Base-by-base conservation (phyloP, 2,888 invertebrate genomes). In the Eristalinus sepulchralis region DNA sequence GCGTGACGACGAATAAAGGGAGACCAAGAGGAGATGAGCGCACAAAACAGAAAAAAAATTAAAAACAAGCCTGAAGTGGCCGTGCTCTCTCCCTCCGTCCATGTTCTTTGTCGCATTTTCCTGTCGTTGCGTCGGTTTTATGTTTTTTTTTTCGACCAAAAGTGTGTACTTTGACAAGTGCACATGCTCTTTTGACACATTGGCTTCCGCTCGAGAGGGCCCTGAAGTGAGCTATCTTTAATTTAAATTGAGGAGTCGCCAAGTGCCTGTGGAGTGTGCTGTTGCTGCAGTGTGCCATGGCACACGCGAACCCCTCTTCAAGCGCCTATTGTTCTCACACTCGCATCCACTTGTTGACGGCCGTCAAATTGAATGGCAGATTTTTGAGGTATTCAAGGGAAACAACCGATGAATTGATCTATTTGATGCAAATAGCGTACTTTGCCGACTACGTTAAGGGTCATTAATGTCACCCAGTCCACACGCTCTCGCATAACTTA, bases 181-280 rank as follows among this genome's bases (percentile, higher is more conserved):
- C 82, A 77, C 82, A 77, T 85, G 82, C 85, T 82, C 85, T 85
- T 85, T 85, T 85, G 77, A 85, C 85, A 82, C 82, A 82, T 67
- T 82, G 81, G 67, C 77, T 82, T 77, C 72, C 77, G 72, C 77
- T 39, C 33, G 57, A 82, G 82, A 70, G 81, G 66, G 27, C 64
- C 11, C 82, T 78, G 36, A 82, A 78, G 77, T 81, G 85, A 73
- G 72, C 57, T 67, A 63, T 82, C 57, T 73, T 71, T 71, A 62
- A 71, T 82, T 75, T 75, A 64, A 85, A 83, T 83, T 86, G 78
- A 75, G 75, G 59, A 75, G 63, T 77, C 72, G 17, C 47, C 17
- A 17, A 62, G 39, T 68, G 68, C 2, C 2, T n/a, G 63, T 62
- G 1, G 20, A 34, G 31, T 47, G 57, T 39, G 34, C 68, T 82